These are phyloP conservation scores for Misgurnus anguillicaudatus DNA, from an alignment of 2,113 vertebrate species.

Conservation along the genomic window DNA sequence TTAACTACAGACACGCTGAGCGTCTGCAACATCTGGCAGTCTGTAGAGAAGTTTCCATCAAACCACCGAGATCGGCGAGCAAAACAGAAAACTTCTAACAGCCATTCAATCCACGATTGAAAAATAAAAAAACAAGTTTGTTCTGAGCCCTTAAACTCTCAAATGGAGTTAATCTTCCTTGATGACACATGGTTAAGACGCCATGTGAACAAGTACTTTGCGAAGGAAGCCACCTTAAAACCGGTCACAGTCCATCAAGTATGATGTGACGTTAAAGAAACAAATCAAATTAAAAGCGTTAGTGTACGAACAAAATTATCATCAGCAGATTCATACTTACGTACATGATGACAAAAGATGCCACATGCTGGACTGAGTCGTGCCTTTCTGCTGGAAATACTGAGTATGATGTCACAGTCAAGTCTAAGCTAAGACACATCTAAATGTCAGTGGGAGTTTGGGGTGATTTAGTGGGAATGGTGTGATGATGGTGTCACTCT, in stretches of 20 bases:
- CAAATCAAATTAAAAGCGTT: constrained; percentile 71
- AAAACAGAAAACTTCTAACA: constrained; percentile 82
- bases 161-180: constrained; percentile 31
- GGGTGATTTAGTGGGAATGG: constrained; percentile 58
- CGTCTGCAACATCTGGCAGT: constrained; percentile 84
- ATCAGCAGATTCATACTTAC: constrained; percentile 98
- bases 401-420: neutral
- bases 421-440: constrained; percentile 43
- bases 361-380: constrained; percentile 74
- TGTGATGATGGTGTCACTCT: constrained; percentile 82
- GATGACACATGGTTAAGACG: neutral
- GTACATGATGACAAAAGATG: constrained; percentile 85
- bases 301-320: constrained; percentile 77
- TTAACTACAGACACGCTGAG: constrained; percentile 79
- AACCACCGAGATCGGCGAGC: constrained; percentile 74
- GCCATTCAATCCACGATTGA: constrained; percentile 76
- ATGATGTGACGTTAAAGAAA: constrained; percentile 71
- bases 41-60: constrained; percentile 83
- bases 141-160: constrained; percentile 52
- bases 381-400: constrained; percentile 71
- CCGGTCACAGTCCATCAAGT: constrained; percentile 79
- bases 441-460: constrained; percentile 73
- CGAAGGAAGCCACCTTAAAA: constrained; percentile 64
- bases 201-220: constrained; percentile 48
- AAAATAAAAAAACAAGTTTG: constrained; percentile 58